Conservation (phyloP, 2,888 invertebrate species). For the Eupithecia pulchellata region DNA sequence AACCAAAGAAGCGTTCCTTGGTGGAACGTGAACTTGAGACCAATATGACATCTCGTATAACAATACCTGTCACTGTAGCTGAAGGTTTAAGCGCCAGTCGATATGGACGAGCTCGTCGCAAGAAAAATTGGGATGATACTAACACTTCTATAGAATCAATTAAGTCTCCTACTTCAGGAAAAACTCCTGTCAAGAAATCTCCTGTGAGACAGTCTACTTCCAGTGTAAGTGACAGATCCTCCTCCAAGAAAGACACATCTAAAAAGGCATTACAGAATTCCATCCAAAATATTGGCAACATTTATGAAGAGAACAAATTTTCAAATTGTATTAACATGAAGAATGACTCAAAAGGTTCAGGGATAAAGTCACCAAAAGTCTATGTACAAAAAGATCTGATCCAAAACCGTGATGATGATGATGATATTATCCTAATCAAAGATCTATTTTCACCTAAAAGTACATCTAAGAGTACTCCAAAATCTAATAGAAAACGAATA, state of each 20-base stretch:
- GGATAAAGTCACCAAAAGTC: constrained; percentile 66
- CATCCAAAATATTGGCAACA: constrained; percentile 67
- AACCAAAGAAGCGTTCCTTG: constrained; percentile 75
- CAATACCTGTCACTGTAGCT: constrained; percentile 62
- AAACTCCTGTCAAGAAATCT: constrained; percentile 60
- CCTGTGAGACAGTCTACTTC: constrained; percentile 46
- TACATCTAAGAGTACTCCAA: constrained; percentile 13
- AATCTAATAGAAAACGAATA: constrained; percentile 36
- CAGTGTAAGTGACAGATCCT: not conserved
- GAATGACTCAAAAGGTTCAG: constrained; percentile 53
- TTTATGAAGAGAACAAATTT: constrained; percentile 71
- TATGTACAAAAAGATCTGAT: constrained; percentile 77
- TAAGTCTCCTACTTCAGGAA: constrained; percentile 60
- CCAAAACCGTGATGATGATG: constrained; percentile 71
- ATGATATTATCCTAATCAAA: constrained; percentile 67
- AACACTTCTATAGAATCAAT: constrained; percentile 52
- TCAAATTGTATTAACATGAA: constrained; percentile 68
- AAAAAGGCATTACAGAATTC: constrained; percentile 52
- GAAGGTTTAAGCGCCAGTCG: constrained; percentile 79
- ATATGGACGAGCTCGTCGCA: constrained; percentile 85
- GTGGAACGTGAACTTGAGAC: constrained; percentile 79
- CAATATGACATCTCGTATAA: constrained; percentile 71
- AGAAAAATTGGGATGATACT: constrained; percentile 75
- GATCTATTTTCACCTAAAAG: constrained; percentile 74
- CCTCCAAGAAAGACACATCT: not conserved